Base-by-base conservation (phyloP, 2,113 vertebrate genomes). In the Bathybates hornii region DNA sequence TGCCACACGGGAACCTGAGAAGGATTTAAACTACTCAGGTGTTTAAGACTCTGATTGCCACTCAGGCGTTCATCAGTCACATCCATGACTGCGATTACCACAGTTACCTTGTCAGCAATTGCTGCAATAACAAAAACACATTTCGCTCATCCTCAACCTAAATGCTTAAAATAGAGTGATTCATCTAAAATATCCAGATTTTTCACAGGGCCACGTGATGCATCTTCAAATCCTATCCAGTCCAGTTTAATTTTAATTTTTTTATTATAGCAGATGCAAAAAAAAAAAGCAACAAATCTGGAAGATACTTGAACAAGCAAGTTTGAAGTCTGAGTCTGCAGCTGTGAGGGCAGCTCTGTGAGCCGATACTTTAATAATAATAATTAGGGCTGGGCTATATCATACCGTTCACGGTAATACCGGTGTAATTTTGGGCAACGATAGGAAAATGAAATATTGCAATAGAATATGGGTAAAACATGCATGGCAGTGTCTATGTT, bases 1-100 rank as follows among this genome's bases (percentile, higher is more conserved):
- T 82, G 89, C 90, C 89, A 91, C 19, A 16, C 50, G 41, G 92
- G 90, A 93, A 93, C 80, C 71, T 86, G 86, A 88, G 24, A 32
- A 66, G 19, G 57, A 53, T 81, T 52, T 87, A 80, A 45, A 52
- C 36, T 89, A 48, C 63, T 88, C 86, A 89, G 89, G 87, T 89
- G 84, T 89, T 73, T 27, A 13, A 89, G 81, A 80, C 32, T n/a
- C 79, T 10, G 41, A 73, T 29, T 50, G 78, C 61, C 80, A 84
- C 36, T 32, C 9, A 83, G 38, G 73, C 32, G 52, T 16, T 29
- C 2, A 38, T 76, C 61, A 78, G 29, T 89, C 90, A 88, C 61
- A 63, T 82, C 45, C 45, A 36, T 11, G 68, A 11, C 29, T 32
- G 5, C 4, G 9, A 45, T 17, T 10, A 27, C 14, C 5, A 27